Evolutionary conservation across 2,113 vertebrate species (phyloP).

Genomic region (Otolemur garnettii): DNA sequence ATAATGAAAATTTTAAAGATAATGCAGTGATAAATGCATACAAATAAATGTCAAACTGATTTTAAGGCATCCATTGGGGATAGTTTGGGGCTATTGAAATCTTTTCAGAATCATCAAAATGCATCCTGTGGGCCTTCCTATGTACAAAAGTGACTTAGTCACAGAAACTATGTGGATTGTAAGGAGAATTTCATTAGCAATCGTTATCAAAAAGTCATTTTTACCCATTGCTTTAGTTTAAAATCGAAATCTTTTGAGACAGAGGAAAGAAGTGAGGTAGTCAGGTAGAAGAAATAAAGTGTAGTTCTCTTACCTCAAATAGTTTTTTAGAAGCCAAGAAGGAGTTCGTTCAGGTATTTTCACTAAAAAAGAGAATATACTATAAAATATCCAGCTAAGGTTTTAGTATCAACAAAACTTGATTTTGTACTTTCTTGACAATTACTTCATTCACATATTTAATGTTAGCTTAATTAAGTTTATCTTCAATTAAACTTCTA

Average conservation of each 20-base stretch:
- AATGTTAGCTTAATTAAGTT: constrained; percentile 18
- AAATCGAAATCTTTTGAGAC: constrained; percentile 46
- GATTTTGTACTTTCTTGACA: constrained; percentile 48
- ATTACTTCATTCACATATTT: neutral
- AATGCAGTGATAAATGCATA: neutral
- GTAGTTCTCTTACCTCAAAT: constrained; percentile 80
- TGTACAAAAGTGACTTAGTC: neutral
- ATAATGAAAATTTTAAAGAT: neutral
- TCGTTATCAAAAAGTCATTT: constrained; percentile 35
- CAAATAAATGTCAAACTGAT: constrained; percentile 25
- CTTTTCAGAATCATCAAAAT: constrained; percentile 1
- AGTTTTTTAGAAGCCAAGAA: constrained; percentile 72
- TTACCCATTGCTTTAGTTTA: constrained; percentile 46
- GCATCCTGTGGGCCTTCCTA: neutral
- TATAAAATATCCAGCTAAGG: neutral
- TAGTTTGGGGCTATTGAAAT: neutral
- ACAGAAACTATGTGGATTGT: neutral
- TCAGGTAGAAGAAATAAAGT: constrained; percentile 51
- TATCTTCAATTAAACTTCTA: constrained; percentile 46
- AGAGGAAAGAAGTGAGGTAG: constrained; percentile 16
- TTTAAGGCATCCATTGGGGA: neutral
- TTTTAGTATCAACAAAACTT: constrained; percentile 58
- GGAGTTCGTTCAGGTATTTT: constrained; percentile 68
- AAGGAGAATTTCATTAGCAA: neutral
- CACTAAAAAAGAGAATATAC: constrained; percentile 70